Conservation (phyloP, 2,113 vertebrate genomes). For the Cyanoramphus novaezelandiae region DNA sequence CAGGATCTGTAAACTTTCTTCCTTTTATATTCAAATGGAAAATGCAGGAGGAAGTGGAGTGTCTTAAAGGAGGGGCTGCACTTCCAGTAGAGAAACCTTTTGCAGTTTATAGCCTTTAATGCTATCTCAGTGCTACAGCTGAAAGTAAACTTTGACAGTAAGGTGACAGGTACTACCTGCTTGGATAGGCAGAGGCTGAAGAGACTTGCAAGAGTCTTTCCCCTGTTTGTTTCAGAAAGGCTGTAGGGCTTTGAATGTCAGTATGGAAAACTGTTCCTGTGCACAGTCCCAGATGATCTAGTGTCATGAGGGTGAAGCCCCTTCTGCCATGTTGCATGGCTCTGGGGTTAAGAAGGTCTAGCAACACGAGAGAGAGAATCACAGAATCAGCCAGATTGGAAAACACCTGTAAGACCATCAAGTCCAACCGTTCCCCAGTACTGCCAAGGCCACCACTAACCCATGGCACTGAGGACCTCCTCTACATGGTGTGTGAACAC, state of each 20-base stretch:
- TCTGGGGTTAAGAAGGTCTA: neutral
- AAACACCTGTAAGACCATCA: neutral
- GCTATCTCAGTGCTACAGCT: neutral
- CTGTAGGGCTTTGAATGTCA: neutral
- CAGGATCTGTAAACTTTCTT: neutral
- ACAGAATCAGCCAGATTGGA: neutral
- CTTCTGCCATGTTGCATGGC: fast-evolving
- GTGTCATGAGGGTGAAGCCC: neutral
- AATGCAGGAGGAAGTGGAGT: neutral
- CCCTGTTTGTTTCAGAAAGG: neutral
- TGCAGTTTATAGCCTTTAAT: neutral
- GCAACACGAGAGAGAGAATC: neutral
- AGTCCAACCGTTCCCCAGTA: neutral
- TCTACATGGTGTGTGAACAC: neutral
- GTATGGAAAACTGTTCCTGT: neutral
- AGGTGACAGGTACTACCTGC: neutral
- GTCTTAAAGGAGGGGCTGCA: neutral
- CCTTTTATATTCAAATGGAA: neutral
- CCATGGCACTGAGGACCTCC: neutral
- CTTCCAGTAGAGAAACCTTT: neutral
- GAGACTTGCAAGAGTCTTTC: neutral
- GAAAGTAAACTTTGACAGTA: neutral
- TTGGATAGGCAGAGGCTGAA: neutral
- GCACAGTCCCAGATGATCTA: neutral
- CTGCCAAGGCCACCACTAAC: neutral